These are phyloP conservation scores for Dione vanillae DNA, from an alignment of 2,888 invertebrate species.

Conservation along the genomic window DNA sequence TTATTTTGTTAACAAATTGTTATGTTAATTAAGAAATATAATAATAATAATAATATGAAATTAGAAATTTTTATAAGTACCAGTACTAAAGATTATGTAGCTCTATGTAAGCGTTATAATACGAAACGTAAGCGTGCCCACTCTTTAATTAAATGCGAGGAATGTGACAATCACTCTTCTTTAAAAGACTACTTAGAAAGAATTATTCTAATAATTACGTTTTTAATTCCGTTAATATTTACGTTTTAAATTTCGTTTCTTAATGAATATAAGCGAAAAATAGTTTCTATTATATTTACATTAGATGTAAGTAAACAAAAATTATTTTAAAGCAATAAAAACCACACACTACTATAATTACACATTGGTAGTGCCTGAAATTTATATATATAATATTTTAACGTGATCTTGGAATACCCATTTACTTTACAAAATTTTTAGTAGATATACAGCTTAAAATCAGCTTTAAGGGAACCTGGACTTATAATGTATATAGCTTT, in stretches of 20 bases:
- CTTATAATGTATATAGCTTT: too few relatives aligned
- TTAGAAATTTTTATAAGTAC: conserved; percentile 16
- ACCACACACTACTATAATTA: too few relatives aligned
- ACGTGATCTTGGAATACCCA: background rate
- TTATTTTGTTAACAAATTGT: background rate
- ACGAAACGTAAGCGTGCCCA: conserved; percentile 12
- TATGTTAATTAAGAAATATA: background rate
- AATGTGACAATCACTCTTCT: conserved; percentile 15
- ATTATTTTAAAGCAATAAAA: background rate
- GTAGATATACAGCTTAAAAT: too few relatives aligned
- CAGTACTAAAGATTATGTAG: conserved; percentile 17
- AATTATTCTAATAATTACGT: background rate
- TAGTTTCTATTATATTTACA: too few relatives aligned
- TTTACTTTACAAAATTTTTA: too few relatives aligned
- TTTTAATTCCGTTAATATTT: background rate
- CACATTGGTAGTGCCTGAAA: too few relatives aligned
- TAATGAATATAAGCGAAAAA: too few relatives aligned
- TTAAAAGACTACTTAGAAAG: too few relatives aligned
- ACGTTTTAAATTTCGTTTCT: too few relatives aligned
- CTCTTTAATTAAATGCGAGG: conserved; percentile 24
- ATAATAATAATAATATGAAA: background rate
- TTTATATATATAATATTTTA: background rate
- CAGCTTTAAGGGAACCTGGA: too few relatives aligned
- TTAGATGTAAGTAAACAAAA: background rate
- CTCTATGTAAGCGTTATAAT: conserved; percentile 20